Base-by-base conservation (phyloP, 2,888 invertebrate species). In the Epiblema foenella region DNA sequence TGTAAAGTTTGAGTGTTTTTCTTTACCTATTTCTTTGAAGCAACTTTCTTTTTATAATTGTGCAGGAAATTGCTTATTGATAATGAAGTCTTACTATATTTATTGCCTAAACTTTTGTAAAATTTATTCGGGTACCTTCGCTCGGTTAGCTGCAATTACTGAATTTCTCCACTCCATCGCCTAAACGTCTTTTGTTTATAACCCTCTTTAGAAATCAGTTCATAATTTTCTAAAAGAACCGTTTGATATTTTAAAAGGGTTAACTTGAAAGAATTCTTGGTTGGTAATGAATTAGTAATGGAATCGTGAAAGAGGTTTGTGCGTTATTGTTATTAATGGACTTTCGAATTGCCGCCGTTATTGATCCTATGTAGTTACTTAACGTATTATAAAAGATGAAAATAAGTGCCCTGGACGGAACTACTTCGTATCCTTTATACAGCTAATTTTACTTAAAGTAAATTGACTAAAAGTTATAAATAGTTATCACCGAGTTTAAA, bases 101-200 rank as follows among this genome's bases (percentile, higher is more conserved):
- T 15, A 5, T 15, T 42, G 42, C 15, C 15, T 42, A 15, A 62
- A 33, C 18, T 60, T 17, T 18, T 51, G 17, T 58, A 49, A 62
- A 37, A 24, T 58, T 62, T 39, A 17, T 9, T 11, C 17, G 11
- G 20, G n/a, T 15, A 0, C n/a, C 24, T 42, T 42, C 29, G 54
- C 12, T 37, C 29, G 57, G 9, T 69, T 62, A 24, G 57, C 46
- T 57, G 37, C 63, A 33, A 42, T 59, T 59, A 66, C 59, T 33
- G 18, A 60, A 65, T 66, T 54, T 46, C 52, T 51, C 29, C 57
- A 58, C 18, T 33, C 51, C 17, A 39, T 68, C 57, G 54, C 62
- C 20, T 29, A 60, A 33, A 33, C 49, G 29, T n/a, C 57, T 63
- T 64, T 51, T 69, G 57, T 63, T 69, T 58, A 56, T 64, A 51